Evolutionary conservation across 2,113 vertebrate genomes (phyloP).

Genomic region (Elanoides forficatus): DNA sequence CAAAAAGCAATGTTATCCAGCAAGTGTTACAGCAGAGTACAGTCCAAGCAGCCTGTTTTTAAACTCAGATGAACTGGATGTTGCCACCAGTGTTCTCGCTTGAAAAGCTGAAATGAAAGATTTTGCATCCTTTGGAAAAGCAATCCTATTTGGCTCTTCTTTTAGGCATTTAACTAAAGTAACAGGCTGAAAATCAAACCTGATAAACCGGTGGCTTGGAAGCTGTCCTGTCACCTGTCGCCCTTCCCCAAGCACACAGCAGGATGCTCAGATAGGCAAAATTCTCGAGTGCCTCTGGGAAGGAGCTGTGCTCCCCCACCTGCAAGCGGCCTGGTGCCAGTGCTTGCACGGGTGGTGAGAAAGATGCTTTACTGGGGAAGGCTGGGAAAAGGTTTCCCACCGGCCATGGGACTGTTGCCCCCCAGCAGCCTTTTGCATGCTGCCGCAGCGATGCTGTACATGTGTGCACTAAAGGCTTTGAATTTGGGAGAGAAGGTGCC

Average conservation of each 20-base stretch:
- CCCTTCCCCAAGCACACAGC: fast-evolving
- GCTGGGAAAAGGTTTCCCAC: background rate
- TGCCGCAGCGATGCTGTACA: background rate
- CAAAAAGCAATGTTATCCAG: fast-evolving
- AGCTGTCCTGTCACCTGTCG: background rate
- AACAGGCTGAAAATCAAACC: background rate
- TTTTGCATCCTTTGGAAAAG: background rate
- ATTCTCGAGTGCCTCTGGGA: background rate
- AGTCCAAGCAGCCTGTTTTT: background rate
- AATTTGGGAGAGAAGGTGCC: background rate
- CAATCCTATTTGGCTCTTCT: background rate
- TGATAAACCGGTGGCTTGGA: background rate
- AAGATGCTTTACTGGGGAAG: background rate
- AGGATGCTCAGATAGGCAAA: background rate
- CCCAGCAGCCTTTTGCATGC: background rate
- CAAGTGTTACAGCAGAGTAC: fast-evolving
- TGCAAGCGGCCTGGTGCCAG: background rate
- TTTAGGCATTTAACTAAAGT: background rate
- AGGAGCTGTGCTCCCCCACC: background rate
- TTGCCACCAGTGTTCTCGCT: background rate
- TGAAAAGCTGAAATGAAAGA: background rate
- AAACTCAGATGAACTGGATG: background rate
- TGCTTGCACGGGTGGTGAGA: background rate
- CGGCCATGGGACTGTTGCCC: fast-evolving
- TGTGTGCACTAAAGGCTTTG: fast-evolving